Conservation (phyloP, 1,140 invertebrate species). For the Drosophila arizonae region DNA sequence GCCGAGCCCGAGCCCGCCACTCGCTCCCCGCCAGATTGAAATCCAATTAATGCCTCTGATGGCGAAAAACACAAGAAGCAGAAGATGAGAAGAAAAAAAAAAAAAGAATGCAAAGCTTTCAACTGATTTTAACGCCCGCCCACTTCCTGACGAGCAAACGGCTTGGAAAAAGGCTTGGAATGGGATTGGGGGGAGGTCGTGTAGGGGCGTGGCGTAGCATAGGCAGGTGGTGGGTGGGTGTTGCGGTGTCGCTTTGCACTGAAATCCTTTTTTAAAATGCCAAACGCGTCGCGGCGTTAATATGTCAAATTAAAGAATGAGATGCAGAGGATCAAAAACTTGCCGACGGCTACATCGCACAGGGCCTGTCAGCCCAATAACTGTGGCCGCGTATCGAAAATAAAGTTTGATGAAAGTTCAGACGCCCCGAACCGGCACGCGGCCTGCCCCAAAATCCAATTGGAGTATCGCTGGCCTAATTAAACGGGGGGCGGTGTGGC, state of each 20-base stretch:
- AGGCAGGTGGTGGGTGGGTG: conserved; percentile 32
- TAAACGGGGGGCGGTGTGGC: conserved; percentile 17
- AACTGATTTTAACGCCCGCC: conserved; percentile 60
- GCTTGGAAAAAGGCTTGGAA: conserved; percentile 53
- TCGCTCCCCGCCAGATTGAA: conserved; percentile 56
- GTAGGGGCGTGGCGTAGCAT: conserved; percentile 21
- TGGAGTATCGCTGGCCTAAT: conserved; percentile 47
- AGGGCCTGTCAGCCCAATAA: conserved; percentile 69
- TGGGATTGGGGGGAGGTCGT: conserved; percentile 5
- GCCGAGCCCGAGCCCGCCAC: neutral
- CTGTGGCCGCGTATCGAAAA: conserved; percentile 59
- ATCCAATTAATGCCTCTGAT: conserved; percentile 74
- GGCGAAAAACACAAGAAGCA: conserved; percentile 34
- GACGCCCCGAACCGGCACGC: neutral
- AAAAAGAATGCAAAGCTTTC: conserved; percentile 61
- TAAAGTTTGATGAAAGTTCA: conserved; percentile 56
- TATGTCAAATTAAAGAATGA: conserved; percentile 62
- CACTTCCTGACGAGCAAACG: conserved; percentile 61
- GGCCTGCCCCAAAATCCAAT: conserved; percentile 34
- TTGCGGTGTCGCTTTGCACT: conserved; percentile 6
- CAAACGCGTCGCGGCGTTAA: conserved; percentile 73
- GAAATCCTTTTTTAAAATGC: conserved; percentile 64
- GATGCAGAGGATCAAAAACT: conserved; percentile 41
- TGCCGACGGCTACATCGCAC: conserved; percentile 39
- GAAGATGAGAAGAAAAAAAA: conserved; percentile 23